Conservation (phyloP, 2,797 vertebrate species). For the Florisuga fusca region DNA sequence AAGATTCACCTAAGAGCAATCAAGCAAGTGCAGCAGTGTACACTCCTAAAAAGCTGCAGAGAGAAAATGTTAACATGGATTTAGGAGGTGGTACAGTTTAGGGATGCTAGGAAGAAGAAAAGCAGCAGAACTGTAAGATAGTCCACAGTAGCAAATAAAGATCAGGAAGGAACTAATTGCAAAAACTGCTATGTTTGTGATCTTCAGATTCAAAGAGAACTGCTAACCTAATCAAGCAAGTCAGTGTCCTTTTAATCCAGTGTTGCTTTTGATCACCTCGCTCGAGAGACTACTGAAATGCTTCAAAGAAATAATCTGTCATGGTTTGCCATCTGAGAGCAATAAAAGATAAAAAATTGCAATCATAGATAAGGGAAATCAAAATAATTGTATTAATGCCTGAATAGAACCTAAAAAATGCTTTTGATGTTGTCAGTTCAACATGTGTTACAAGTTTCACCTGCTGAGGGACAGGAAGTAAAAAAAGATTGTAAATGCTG, state of each 20-base stretch:
- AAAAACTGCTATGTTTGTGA: background rate
- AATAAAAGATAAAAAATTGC: background rate
- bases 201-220: background rate
- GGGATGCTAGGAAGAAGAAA: constrained; percentile 16
- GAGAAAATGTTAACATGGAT: constrained; percentile 47
- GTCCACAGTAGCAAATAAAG: background rate
- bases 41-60: constrained; percentile 19
- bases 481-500: background rate
- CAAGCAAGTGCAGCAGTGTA: constrained; percentile 22
- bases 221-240: background rate
- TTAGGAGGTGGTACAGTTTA: constrained; percentile 15
- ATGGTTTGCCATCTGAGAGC: background rate
- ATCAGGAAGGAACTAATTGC: background rate
- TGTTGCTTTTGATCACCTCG: background rate
- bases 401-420: background rate
- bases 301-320: background rate
- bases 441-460: background rate
- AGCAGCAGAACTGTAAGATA: background rate
- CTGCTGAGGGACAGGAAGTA: background rate
- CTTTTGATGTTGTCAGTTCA: background rate
- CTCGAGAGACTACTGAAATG: background rate
- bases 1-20: constrained; percentile 14
- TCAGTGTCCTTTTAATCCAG: constrained; percentile 2
- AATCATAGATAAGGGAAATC: background rate
- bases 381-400: background rate